These are phyloP conservation scores for Oceanites oceanicus DNA, from an alignment of 2,113 vertebrate species.

Conservation along the genomic window DNA sequence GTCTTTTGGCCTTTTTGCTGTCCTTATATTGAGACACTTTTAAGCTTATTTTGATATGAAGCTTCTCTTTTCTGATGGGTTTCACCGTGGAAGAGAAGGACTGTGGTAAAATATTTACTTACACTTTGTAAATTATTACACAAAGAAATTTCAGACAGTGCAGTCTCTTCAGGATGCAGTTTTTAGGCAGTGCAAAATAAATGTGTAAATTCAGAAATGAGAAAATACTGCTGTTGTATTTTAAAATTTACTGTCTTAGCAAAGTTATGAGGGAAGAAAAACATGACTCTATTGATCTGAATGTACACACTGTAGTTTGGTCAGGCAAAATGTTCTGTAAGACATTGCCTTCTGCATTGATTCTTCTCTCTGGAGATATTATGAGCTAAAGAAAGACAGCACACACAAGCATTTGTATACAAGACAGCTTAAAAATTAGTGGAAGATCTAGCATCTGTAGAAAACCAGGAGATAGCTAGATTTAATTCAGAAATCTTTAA, in stretches of 20 bases:
- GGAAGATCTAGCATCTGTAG: background rate
- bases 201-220: background rate
- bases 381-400: background rate
- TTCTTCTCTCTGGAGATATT: background rate
- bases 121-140: background rate
- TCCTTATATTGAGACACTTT: background rate
- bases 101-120: background rate
- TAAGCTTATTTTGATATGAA: background rate
- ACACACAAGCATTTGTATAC: background rate
- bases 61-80: background rate
- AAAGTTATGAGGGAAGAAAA: background rate
- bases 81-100: background rate
- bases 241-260: background rate
- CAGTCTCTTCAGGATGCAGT: background rate
- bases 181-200: background rate
- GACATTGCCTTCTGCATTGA: background rate
- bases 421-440: background rate
- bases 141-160: background rate
- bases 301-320: background rate
- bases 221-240: background rate
- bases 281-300: background rate
- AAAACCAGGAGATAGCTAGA: background rate
- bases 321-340: background rate
- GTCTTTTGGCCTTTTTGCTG: background rate
- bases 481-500: constrained; percentile 17